phyloP scores from a whole-genome alignment of 2,888 invertebrate genomes.

The Apomyelois bistriatella region DNA sequence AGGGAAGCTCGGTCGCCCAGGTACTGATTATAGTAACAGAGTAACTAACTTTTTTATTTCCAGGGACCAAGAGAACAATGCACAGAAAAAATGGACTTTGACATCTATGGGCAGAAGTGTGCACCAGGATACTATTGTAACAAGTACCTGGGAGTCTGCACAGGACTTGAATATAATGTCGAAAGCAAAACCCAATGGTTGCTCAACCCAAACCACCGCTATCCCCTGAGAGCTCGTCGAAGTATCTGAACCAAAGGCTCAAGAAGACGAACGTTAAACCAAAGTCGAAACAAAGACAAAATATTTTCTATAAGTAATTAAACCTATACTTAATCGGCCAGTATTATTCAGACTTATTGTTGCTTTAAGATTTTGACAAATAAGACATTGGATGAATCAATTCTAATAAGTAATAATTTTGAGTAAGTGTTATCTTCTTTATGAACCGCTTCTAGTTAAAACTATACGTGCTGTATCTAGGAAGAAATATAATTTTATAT shows the following conservation, averaged over 20 bases:
- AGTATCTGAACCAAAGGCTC: conserved; percentile 4
- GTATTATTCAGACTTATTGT: too few relatives aligned
- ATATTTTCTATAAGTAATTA: too few relatives aligned
- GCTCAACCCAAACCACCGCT: conserved; percentile 40
- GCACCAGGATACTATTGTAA: conserved; percentile 60
- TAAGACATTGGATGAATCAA: too few relatives aligned
- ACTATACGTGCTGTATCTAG: too few relatives aligned
- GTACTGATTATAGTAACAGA: background rate
- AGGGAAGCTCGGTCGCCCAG: too few relatives aligned
- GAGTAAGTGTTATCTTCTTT: background rate
- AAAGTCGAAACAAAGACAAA: too few relatives aligned
- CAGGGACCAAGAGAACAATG: conserved; percentile 64
- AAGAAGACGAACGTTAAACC: background rate
- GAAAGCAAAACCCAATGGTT: conserved; percentile 41
- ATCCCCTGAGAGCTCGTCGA: conserved; percentile 30
- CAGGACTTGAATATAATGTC: conserved; percentile 42
- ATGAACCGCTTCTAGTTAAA: too few relatives aligned
- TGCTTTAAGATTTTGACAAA: too few relatives aligned
- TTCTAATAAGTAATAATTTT: too few relatives aligned
- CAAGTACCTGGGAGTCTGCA: conserved; percentile 47
- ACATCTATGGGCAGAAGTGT: conserved; percentile 56
- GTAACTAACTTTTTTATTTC: background rate
- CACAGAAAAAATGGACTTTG: conserved; percentile 56
- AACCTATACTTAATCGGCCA: too few relatives aligned
- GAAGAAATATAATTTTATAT: too few relatives aligned